These are phyloP conservation scores for Eupithecia subfuscata DNA, from an alignment of 2,888 invertebrate genomes.

Conservation along the genomic window DNA sequence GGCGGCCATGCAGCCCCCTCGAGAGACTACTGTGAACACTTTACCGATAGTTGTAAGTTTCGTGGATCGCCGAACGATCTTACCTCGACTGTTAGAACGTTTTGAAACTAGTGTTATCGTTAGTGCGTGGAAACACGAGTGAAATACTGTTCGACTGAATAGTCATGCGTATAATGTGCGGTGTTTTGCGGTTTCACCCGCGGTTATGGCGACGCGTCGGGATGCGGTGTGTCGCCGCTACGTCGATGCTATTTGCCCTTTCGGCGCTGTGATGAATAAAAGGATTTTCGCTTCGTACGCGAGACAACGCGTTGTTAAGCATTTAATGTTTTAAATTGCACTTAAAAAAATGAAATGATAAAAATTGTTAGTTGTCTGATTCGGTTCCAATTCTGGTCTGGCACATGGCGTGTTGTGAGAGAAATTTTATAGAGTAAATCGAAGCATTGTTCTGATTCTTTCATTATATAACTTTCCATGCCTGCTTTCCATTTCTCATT, in stretches of 20 bases:
- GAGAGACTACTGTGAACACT: not conserved
- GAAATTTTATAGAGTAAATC: constrained; percentile 17
- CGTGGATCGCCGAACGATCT: constrained; percentile 7
- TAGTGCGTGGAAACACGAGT: constrained; percentile 5
- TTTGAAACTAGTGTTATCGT: constrained; percentile 3
- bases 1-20: not conserved
- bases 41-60: constrained; percentile 9
- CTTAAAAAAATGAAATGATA: constrained; percentile 51
- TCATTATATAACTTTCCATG: constrained; percentile 3
- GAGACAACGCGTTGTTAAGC: constrained; percentile 53
- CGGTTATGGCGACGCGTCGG: not conserved
- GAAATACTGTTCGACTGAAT: constrained; percentile 2
- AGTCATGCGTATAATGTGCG: not conserved
- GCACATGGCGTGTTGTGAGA: constrained; percentile 40
- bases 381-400: constrained; percentile 50
- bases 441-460: constrained; percentile 12
- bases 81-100: not conserved
- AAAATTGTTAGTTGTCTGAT: constrained; percentile 50
- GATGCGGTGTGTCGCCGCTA: constrained; percentile 3
- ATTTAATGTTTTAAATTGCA: constrained; percentile 65
- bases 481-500: not conserved
- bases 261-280: constrained; percentile 54
- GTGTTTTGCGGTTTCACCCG: not conserved
- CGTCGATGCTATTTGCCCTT: constrained; percentile 34
- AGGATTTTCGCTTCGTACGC: constrained; percentile 50